phyloP scores from a whole-genome alignment of 2,113 vertebrate genomes.

The Mesembrinibis cayennensis region DNA sequence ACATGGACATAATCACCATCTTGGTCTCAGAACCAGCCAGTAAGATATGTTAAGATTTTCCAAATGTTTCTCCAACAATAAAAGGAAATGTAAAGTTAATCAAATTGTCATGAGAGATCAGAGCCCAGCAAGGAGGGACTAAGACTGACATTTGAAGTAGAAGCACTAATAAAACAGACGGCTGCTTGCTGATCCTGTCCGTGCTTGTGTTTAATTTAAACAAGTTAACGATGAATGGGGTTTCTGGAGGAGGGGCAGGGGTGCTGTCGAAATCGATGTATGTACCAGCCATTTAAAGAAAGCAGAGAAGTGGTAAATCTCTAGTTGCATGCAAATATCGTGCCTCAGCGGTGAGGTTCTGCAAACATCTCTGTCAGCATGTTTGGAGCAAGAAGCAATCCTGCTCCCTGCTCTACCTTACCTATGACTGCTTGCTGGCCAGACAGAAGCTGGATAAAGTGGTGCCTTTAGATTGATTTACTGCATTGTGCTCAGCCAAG shows the following conservation, averaged over 20 bases:
- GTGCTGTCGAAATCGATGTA: conserved; percentile 33
- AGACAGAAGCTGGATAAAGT: not conserved
- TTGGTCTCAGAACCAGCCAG: conserved; percentile 20
- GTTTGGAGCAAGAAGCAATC: not conserved
- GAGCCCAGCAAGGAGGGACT: conserved; percentile 55
- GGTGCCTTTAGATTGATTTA: not conserved
- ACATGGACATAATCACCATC: conserved; percentile 50
- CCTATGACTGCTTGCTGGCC: not conserved
- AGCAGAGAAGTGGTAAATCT: conserved; percentile 51
- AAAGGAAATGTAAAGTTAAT: conserved; percentile 74
- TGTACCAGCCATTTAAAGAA: conserved; percentile 42
- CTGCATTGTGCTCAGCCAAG: not conserved
- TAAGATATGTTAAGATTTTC: conserved; percentile 65
- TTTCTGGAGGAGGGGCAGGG: conserved; percentile 15
- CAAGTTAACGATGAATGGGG: conserved; percentile 24
- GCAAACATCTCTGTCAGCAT: not conserved
- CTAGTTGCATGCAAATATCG: not conserved
- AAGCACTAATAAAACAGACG: conserved; percentile 61
- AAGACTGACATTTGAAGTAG: conserved; percentile 62
- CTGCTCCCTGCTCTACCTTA: not conserved
- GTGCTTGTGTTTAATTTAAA: conserved; percentile 65
- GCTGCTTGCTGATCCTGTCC: conserved; percentile 52
- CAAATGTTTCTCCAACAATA: conserved; percentile 69
- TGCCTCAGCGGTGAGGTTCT: not conserved
- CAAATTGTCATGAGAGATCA: conserved; percentile 73